Base-by-base conservation (phyloP, 2,888 invertebrate species). In the Nomada ruficornis region DNA sequence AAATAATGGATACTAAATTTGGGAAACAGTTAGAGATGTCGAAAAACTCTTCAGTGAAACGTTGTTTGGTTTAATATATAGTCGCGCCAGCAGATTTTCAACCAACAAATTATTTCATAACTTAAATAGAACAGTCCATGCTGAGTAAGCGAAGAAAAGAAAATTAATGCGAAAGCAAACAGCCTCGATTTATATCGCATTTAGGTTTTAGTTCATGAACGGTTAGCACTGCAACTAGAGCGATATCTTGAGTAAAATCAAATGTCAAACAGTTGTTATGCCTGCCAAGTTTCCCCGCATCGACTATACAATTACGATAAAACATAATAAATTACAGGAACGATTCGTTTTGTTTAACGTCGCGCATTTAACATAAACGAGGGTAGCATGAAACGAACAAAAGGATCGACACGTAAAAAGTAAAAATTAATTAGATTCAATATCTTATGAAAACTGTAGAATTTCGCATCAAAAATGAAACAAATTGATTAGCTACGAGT, bases 41-140 rank as follows among this genome's bases (percentile, higher is more conserved):
- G 55, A 62, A 70, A 50, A 47, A 23, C 20, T 52, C 11, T n/a
- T 5, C 36, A 9, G 15, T 1, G 7, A 9, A 69, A 70, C 70
- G 52, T 75, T 65, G 52, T 75, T 70, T 62, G 44, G 20, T 10
- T 70, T 75, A 54, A 62, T 70, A 70, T 52, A 26, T 42, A 47
- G 62, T 52, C 50, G 59, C 52, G 50, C 15, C 50, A 29, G 5
- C 5, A 0, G 29, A 7, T 7, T 29, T 29, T 5, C 29, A 29
- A 29, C 7, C 5, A 29, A 29, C 36, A 36, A 7, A 7, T 36
- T 36, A 36, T 36, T 36, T 36, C 0, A 36, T 36, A 36, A 36
- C 36, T 36, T 36, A 7, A 36, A 7, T 36, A 36, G 5, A 36
- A 7, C 36, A 36, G 36, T 36, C 36, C 36, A 36, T 0, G 36